Percentiles rank a stretch among this genome's conserved stretches.
These are phyloP conservation scores for Andrena hattorfiana DNA, from an alignment of 2,888 invertebrate genomes.

Conservation along the genomic window DNA sequence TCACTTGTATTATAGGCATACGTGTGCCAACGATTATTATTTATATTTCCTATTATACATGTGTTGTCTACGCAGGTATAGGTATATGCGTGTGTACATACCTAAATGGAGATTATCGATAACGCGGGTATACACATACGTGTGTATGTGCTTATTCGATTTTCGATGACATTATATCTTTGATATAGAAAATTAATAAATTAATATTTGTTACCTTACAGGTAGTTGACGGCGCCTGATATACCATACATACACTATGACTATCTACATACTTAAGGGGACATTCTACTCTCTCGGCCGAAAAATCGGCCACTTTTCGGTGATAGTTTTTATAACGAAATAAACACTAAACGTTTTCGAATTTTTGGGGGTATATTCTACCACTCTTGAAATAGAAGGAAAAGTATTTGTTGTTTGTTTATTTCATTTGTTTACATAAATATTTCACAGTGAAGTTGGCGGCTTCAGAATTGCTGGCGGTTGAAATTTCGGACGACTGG, in stretches of 20 bases:
- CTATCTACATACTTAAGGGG: not conserved
- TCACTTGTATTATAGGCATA: conserved; percentile 3
- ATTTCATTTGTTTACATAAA: no score
- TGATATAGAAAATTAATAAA: conserved; percentile 5
- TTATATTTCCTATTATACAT: conserved; percentile 24
- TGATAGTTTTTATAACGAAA: no score
- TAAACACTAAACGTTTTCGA: no score
- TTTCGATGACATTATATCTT: not conserved
- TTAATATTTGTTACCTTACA: conserved; percentile 8
- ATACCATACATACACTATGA: not conserved
- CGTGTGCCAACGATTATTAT: conserved; percentile 38
- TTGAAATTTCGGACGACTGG: no score
- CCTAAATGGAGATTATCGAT: not conserved
- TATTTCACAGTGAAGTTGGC: no score
- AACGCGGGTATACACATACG: not conserved
- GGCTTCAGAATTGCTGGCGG: no score
- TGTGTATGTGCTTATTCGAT: not conserved
- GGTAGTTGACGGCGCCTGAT: not conserved
- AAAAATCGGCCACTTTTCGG: no score
- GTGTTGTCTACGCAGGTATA: not conserved
- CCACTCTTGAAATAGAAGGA: no score
- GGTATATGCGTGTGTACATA: not conserved
- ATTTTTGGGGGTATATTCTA: no score
- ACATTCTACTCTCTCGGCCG: no score
- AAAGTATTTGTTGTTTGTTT: no score